Evolutionary conservation across 2,888 invertebrate genomes (phyloP), one percentile per base, ranked within the genome.

Genomic region (Scaptodrosophila latifasciaeformis): DNA sequence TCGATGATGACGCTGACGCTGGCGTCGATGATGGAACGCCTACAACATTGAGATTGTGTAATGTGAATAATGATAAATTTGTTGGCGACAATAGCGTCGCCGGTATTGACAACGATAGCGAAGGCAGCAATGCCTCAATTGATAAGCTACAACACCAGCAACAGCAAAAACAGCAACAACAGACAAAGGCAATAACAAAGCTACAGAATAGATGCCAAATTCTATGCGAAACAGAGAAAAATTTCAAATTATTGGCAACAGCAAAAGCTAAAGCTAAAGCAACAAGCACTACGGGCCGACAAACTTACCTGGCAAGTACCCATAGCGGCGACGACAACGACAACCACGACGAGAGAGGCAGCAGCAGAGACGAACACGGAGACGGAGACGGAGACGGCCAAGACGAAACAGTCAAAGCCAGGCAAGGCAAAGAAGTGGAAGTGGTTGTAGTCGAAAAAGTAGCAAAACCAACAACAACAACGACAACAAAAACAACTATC

Each of bases 221-320:
- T 60, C 79, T 72, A 71, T 68, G 79, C 77, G 79, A 76, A 79
- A 65, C 60, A 58, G 62, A 67, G 64, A 61, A 66, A 69, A 74
- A 49, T 43, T 46, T 12, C 49, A 54, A 54, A 27, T 50, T 54
- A 53, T 48, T 29, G 37, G 10, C 48, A 39, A 43, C 19, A 30
- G 18, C 49, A 40, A 27, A 30, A 40, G 12, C 30, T 18, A n/a
- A 13, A 15, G 17, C 19, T 17, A 13, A 17, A 30, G 15, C 51
- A 51, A 46, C 35, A 46, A 17, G 48, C 29, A n/a, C 51, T 49
- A 59, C 67, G 44, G 62, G 51, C 49, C 67, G 59, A 71, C 65
- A 76, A 79, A 75, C 78, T 79, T 74, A 74, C 74, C 76, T 74
- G 74, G 78, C 74, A 69, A 67, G 71, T 78, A 30, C 76, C 54